A percentile compares a stretch with the other conserved stretches of the same genome.
Evolutionary conservation across 2,888 invertebrate species (phyloP).

Genomic region (Rhagonycha fulva): DNA sequence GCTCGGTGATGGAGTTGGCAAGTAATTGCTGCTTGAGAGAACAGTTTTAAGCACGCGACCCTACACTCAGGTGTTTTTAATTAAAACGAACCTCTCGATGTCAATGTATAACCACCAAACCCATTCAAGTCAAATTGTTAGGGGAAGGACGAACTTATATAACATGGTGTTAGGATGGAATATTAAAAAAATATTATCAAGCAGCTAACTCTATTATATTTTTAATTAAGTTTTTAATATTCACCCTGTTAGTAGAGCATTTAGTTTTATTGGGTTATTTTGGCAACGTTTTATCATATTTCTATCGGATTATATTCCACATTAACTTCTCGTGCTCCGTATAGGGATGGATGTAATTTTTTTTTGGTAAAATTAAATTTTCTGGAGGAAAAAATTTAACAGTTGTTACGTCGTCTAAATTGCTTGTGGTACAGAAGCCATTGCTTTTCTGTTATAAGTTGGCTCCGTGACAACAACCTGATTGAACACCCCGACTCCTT

Average conservation of each 20-base stretch:
- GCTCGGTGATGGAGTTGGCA: conserved; percentile 16
- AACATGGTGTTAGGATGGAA: conserved; percentile 24
- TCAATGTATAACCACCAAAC: conserved; percentile 27
- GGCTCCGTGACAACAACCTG: conserved; percentile 33
- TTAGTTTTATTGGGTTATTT: conserved; percentile 20
- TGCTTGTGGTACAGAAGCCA: conserved; percentile 27
- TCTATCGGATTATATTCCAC: background rate
- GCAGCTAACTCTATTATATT: conserved; percentile 27
- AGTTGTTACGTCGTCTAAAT: conserved; percentile 25
- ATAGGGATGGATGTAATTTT: background rate
- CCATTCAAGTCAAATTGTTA: conserved; percentile 22
- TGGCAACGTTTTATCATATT: conserved; percentile 4
- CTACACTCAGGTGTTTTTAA: conserved; percentile 33
- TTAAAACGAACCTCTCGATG: conserved; percentile 35
- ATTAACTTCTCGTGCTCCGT: background rate
- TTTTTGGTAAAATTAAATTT: background rate
- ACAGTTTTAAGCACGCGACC: conserved; percentile 33
- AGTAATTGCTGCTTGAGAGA: conserved; percentile 28
- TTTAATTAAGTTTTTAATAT: conserved; percentile 29
- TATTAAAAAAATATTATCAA: conserved; percentile 16
- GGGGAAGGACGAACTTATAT: conserved; percentile 19
- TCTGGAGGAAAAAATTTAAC: conserved; percentile 15
- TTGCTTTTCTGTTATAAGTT: conserved; percentile 31
- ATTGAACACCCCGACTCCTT: conserved; percentile 27
- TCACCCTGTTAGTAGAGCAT: conserved; percentile 15